These are phyloP conservation scores for Spheniscus mendiculus DNA, from an alignment of 2,113 vertebrate genomes.

Conservation along the genomic window DNA sequence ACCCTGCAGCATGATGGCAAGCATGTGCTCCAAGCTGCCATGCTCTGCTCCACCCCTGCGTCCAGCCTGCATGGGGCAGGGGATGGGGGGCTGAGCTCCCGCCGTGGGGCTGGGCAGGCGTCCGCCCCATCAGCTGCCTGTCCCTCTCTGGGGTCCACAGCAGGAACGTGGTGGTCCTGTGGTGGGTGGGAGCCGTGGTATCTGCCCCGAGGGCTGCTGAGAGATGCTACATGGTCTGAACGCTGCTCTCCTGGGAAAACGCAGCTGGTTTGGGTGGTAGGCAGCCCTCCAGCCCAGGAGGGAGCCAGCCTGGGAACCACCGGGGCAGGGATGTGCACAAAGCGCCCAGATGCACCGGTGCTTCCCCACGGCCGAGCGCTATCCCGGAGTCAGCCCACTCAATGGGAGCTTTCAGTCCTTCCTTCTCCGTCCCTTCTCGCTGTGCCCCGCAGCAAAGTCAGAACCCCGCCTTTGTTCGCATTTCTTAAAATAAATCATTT, in stretches of 20 bases:
- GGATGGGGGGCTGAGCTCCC: neutral
- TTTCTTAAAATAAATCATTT: conserved; percentile 31
- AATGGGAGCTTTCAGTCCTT: conserved; percentile 38
- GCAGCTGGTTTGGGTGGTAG: too few relatives aligned
- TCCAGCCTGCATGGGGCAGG: neutral
- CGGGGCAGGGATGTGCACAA: rapidly evolving
- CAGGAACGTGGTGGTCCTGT: neutral
- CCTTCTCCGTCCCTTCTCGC: neutral
- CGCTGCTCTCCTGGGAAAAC: neutral
- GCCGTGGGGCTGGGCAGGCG: neutral
- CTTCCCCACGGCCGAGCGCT: neutral
- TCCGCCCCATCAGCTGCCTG: neutral
- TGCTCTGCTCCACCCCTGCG: rapidly evolving
- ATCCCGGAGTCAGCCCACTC: neutral
- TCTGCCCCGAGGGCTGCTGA: neutral
- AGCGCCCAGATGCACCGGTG: neutral
- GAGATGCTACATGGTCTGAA: neutral
- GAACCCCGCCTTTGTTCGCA: neutral
- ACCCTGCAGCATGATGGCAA: rapidly evolving
- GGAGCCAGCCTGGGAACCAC: neutral
- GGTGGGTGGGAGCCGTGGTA: neutral
- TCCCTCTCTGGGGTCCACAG: neutral
- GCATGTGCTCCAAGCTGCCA: neutral
- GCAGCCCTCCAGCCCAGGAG: neutral
- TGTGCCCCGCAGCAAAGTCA: neutral